Conservation (phyloP, 2,113 vertebrate species). For the Theristicus caerulescens region DNA sequence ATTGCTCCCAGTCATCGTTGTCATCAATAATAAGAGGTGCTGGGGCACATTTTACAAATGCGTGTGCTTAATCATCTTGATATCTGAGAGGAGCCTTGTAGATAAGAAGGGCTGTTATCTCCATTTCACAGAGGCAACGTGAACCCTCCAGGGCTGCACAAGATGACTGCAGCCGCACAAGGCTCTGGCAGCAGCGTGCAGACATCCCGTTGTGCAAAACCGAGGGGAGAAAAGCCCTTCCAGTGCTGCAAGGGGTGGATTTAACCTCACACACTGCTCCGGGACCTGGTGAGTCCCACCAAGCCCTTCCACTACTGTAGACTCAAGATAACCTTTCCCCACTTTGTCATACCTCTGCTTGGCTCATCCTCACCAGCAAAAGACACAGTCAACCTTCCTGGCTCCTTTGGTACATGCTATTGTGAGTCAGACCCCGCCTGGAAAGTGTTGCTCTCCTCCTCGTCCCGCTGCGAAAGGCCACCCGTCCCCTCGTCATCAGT, state of each 20-base stretch:
- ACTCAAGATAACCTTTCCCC: background rate
- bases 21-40: background rate
- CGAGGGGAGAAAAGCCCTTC: background rate
- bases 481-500: rapidly evolving
- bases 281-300: background rate
- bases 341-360: background rate
- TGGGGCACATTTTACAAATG: background rate
- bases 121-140: background rate
- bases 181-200: background rate
- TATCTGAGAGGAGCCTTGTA: background rate
- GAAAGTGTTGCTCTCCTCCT: background rate
- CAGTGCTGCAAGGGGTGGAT: background rate
- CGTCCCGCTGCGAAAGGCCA: rapidly evolving
- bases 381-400: background rate
- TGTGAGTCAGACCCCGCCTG: background rate
- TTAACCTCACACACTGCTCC: rapidly evolving
- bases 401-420: background rate
- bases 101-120: slow-evolving; percentile 8
- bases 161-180: background rate
- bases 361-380: background rate
- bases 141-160: background rate
- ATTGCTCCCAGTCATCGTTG: background rate
- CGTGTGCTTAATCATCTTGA: background rate
- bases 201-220: background rate
- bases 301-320: background rate